Conservation (phyloP, 2,113 vertebrate genomes). For the Cebidichthys violaceus region DNA sequence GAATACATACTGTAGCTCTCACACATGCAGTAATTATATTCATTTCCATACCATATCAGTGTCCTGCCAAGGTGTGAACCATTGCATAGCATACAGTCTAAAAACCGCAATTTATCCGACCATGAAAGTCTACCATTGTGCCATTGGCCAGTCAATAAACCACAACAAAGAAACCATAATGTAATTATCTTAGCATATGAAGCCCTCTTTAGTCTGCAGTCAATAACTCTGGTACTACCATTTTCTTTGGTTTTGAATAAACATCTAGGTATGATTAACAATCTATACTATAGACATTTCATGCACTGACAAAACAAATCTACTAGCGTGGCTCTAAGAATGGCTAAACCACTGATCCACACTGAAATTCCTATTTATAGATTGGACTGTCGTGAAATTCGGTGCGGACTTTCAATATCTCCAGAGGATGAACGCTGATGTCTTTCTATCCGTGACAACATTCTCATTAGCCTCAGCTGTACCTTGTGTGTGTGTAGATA, state of each 20-base stretch:
- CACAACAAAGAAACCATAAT: not conserved
- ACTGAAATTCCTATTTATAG: too few species aligned
- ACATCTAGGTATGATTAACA: not conserved
- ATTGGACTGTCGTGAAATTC: not conserved
- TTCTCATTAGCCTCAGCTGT: too few species aligned
- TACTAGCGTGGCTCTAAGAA: not conserved
- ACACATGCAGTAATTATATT: slow-evolving; percentile 3
- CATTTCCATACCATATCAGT: not conserved
- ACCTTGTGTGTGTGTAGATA: too few species aligned
- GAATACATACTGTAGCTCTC: not conserved
- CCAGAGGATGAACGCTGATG: not conserved
- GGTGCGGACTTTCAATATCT: not conserved
- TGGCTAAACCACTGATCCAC: not conserved
- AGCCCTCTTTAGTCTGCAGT: slow-evolving; percentile 9
- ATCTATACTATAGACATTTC: not conserved
- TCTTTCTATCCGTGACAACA: not conserved
- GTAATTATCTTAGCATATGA: not conserved
- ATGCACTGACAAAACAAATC: not conserved
- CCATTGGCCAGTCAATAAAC: not conserved
- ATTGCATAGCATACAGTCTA: slow-evolving; percentile 3
- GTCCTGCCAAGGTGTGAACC: not conserved
- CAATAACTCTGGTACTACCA: slow-evolving; percentile 7
- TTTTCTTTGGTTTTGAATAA: slow-evolving; percentile 7
- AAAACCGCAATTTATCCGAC: not conserved
- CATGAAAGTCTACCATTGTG: not conserved